Evolutionary conservation across 2,888 invertebrate genomes (phyloP).

Genomic region (Tipula helvola): DNA sequence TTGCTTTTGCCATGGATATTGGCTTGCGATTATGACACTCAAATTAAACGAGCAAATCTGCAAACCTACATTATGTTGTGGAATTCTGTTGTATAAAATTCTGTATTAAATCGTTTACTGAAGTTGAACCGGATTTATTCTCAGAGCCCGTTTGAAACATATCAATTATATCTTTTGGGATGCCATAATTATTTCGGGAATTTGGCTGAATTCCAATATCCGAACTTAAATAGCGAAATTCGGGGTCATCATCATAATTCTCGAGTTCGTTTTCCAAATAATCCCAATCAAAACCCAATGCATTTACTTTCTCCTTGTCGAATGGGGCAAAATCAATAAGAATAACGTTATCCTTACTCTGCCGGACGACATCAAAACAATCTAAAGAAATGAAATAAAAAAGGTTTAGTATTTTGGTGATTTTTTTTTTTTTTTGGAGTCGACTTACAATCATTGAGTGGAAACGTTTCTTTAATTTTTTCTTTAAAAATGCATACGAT

Average conservation of each 20-base stretch:
- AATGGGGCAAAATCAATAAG: constrained; percentile 20
- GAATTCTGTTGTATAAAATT: background rate
- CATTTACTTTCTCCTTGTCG: constrained; percentile 14
- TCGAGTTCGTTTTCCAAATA: constrained; percentile 13
- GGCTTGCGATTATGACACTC: too few species aligned
- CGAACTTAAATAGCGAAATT: constrained; percentile 18
- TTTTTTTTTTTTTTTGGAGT: background rate
- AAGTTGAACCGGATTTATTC: background rate
- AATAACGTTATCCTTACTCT: constrained; percentile 16
- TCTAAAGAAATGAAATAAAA: constrained; percentile 12
- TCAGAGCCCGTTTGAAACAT: constrained; percentile 13
- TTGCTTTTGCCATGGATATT: too few species aligned
- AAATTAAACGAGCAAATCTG: too few species aligned
- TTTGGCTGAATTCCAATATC: constrained; percentile 20
- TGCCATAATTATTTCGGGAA: constrained; percentile 18
- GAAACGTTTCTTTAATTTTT: constrained; percentile 18
- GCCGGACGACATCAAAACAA: constrained; percentile 20
- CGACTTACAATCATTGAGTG: constrained; percentile 18
- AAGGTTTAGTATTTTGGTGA: background rate
- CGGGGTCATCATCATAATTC: constrained; percentile 16
- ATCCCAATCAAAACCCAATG: constrained; percentile 19
- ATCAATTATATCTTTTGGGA: constrained; percentile 19
- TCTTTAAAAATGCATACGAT: constrained; percentile 19
- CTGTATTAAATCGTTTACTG: background rate
- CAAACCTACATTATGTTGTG: background rate